Evolutionary conservation across 2,888 invertebrate species (phyloP).

Genomic region (Tortrix viridana): DNA sequence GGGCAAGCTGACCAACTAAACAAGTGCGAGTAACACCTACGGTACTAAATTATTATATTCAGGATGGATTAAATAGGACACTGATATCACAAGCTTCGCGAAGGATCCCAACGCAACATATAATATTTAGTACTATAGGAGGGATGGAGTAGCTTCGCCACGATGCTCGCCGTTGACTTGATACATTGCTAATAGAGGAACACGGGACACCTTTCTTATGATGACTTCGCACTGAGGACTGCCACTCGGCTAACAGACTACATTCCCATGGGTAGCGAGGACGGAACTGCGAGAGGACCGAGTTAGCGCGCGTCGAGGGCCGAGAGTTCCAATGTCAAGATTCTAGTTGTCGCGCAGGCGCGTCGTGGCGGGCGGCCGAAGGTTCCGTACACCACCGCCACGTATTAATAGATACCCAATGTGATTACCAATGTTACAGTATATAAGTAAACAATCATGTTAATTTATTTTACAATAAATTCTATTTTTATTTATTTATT

Average conservation of each 20-base stretch:
- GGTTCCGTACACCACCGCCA: constrained; percentile 3
- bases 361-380: constrained; percentile 3
- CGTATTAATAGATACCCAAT: constrained; percentile 39
- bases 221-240: not conserved
- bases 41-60: constrained; percentile 19
- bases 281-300: not conserved
- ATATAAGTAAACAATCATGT: constrained; percentile 45
- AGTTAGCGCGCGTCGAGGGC: no score
- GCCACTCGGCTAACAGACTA: not conserved
- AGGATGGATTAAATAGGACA: not conserved
- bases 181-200: not conserved
- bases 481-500: constrained; percentile 45
- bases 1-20: constrained; percentile 61
- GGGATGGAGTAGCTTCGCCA: constrained; percentile 12
- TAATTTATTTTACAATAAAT: constrained; percentile 48
- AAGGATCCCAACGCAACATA: not conserved
- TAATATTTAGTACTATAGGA: constrained; percentile 26
- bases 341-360: not conserved
- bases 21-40: constrained; percentile 28
- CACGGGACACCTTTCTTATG: not conserved
- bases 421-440: constrained; percentile 41
- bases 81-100: constrained; percentile 4
- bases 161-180: not conserved
- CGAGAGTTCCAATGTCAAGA: no score
- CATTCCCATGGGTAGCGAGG: constrained; percentile 2